Evolutionary conservation across 2,888 invertebrate species (phyloP).

Genomic region (Tinea pellionella): DNA sequence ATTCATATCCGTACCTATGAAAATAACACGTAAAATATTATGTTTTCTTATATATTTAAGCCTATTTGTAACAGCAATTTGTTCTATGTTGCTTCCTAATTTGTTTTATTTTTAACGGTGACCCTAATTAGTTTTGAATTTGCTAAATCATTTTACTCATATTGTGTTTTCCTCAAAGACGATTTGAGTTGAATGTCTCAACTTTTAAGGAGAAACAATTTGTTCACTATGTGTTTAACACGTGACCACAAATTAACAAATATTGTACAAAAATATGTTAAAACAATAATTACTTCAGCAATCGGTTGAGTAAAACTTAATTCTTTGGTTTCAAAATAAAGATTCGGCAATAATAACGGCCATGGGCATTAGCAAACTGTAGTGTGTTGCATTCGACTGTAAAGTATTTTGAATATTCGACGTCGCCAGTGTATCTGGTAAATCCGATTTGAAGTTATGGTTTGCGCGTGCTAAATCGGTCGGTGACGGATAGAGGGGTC

Average conservation of each 20-base stretch:
- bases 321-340: too few relatives aligned
- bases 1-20: too few relatives aligned
- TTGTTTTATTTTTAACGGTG: too few relatives aligned
- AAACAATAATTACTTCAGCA: background rate
- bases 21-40: too few relatives aligned
- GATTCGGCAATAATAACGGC: too few relatives aligned
- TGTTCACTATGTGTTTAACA: background rate
- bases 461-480: conserved; percentile 49
- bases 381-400: too few relatives aligned
- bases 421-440: background rate
- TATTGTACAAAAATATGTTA: background rate
- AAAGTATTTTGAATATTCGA: background rate
- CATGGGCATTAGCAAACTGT: background rate
- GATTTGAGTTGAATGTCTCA: background rate
- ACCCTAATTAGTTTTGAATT: too few relatives aligned
- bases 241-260: background rate
- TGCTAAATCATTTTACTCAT: too few relatives aligned
- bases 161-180: background rate
- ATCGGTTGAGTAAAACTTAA: background rate
- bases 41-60: too few relatives aligned
- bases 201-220: conserved; percentile 1
- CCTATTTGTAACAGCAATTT: too few relatives aligned
- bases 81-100: too few relatives aligned
- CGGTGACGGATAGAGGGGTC: conserved; percentile 55
- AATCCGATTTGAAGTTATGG: background rate